These are phyloP conservation scores for Gavialis gangeticus DNA, from an alignment of 2,113 vertebrate genomes.

Conservation along the genomic window DNA sequence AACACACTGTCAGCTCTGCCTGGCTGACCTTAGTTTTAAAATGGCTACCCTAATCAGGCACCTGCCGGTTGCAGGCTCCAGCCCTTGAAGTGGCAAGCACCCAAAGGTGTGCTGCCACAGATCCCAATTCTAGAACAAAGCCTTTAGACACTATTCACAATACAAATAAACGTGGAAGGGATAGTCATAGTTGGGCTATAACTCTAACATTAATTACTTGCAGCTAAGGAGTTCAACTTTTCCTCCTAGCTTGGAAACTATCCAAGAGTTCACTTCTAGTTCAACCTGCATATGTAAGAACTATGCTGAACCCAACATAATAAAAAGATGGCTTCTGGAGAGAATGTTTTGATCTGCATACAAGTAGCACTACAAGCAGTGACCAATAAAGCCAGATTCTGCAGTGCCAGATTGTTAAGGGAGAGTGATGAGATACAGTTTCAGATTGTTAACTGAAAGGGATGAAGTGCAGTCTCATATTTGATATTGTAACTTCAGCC, in stretches of 20 bases:
- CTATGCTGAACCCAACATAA: too few relatives aligned
- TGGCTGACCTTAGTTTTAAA: too few relatives aligned
- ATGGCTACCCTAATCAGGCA: too few relatives aligned
- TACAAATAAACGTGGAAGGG: background rate
- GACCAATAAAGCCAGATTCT: background rate
- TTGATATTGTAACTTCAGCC: background rate
- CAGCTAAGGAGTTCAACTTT: background rate
- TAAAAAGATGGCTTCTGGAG: background rate
- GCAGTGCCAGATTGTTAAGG: accelerated
- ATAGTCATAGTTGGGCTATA: background rate
- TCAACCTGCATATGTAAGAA: background rate
- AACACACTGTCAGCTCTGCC: too few relatives aligned
- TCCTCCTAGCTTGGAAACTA: background rate
- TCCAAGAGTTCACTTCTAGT: background rate
- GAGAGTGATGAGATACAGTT: background rate
- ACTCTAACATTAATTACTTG: background rate
- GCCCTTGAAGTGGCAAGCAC: too few relatives aligned
- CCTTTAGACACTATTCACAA: background rate
- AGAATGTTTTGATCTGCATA: background rate
- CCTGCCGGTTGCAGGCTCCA: too few relatives aligned
- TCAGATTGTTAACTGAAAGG: background rate
- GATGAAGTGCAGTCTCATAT: background rate
- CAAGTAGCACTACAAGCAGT: background rate
- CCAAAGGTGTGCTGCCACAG: too few relatives aligned
- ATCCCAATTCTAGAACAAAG: background rate